These are phyloP conservation scores for Taxidea taxus DNA, from an alignment of 2,113 vertebrate species.

Conservation along the genomic window DNA sequence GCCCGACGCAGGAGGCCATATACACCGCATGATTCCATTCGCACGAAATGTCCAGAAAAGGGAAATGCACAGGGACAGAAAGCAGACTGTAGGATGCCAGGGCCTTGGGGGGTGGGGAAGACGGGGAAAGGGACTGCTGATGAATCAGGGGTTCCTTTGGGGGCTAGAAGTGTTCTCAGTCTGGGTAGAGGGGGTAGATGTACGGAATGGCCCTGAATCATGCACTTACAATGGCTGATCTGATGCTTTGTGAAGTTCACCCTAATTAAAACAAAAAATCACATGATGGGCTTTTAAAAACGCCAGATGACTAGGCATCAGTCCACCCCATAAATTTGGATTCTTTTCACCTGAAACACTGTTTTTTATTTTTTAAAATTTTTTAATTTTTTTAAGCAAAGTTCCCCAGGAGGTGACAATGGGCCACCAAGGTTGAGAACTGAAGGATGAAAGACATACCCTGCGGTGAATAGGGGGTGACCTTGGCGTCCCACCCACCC, in stretches of 20 bases:
- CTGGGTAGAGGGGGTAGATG: too few relatives aligned
- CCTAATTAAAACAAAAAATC: not conserved
- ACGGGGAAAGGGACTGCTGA: too few relatives aligned
- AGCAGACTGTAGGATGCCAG: not conserved
- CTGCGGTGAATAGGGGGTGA: fast-evolving
- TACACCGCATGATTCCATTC: not conserved
- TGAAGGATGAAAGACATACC: not conserved
- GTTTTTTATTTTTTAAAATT: not conserved
- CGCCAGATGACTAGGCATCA: not conserved
- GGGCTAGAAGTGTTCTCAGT: not conserved
- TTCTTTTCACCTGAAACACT: not conserved
- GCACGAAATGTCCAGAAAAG: not conserved
- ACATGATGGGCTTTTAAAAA: not conserved
- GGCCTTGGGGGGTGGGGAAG: fast-evolving
- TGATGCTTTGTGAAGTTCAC: not conserved
- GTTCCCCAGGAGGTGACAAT: not conserved
- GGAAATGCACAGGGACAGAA: not conserved
- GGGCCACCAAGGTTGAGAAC: not conserved
- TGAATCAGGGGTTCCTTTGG: not conserved
- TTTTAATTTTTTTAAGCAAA: not conserved
- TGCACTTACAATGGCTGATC: not conserved
- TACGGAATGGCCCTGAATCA: not conserved
- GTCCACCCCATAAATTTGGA: not conserved
- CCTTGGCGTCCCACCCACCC: not conserved
- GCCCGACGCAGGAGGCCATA: not conserved